These are phyloP conservation scores for Ambastaia sidthimunki DNA, from an alignment of 2,797 vertebrate species.

Conservation along the genomic window DNA sequence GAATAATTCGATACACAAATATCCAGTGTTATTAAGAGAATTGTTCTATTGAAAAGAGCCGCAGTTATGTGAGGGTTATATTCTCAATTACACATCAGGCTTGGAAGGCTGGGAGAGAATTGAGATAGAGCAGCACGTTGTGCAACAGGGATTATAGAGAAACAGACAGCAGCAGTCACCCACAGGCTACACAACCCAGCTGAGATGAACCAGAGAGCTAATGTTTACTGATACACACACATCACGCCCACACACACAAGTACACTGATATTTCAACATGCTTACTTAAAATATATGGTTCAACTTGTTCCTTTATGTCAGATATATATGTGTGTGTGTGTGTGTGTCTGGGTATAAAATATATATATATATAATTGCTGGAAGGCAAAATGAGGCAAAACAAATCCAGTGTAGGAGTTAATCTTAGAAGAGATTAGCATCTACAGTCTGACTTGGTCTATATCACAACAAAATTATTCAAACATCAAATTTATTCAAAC, in stretches of 20 bases:
- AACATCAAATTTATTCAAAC: background rate
- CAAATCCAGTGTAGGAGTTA: background rate
- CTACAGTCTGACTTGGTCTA: background rate
- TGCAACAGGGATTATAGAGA: slow-evolving; percentile 14
- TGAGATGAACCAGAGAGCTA: slow-evolving; percentile 29
- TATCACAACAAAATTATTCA: background rate
- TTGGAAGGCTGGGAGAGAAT: background rate
- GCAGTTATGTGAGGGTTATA: slow-evolving; percentile 22
- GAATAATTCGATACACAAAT: background rate
- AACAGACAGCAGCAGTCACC: slow-evolving; percentile 32
- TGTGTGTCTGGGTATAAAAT: too few relatives aligned
- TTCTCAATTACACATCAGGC: slow-evolving; percentile 35
- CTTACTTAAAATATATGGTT: too few relatives aligned
- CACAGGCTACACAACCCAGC: slow-evolving; percentile 16
- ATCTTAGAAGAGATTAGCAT: background rate
- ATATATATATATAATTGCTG: too few relatives aligned
- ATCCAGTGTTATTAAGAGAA: background rate
- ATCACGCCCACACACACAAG: background rate
- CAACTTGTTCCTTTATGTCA: too few relatives aligned
- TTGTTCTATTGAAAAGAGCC: background rate
- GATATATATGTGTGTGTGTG: too few relatives aligned
- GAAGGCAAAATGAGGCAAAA: too few relatives aligned
- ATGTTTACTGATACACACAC: slow-evolving; percentile 29
- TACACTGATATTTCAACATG: background rate
- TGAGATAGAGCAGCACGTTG: background rate